Evolutionary conservation across 2,888 invertebrate species (phyloP), one percentile per base, ranked within the genome.

Genomic region (Acleris holmiana): DNA sequence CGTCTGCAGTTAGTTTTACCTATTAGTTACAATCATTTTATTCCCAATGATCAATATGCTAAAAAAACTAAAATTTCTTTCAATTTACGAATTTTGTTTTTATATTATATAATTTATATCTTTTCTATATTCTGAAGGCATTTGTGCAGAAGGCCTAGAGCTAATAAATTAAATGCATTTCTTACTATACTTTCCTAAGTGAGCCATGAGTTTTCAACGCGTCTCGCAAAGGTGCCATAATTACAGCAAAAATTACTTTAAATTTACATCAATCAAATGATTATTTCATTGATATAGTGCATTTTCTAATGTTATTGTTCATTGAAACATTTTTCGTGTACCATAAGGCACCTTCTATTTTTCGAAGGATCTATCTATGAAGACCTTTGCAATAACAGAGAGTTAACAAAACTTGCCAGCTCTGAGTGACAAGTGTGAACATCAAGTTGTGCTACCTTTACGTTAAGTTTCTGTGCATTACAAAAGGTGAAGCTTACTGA

Each of bases 401-500:
- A 35, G 10, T 35, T 35, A 4, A 13, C 35, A 3, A 35, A 35
- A 35, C 35, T 29, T 35, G 13, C 35, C 35, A 35, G 35, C 3
- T 10, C 35, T 35, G 35, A 35, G 35, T 4, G 6, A 13, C 35
- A 8, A 35, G 35, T 35, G 35, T 13, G 13, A 13, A 29, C 29
- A 29, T 29, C 29, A 29, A 29, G 29, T 10, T 35, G 35, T 29
- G 29, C 29, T 29, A 8, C 29, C 10, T 35, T 35, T 46, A 56
- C 66, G 64, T 59, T 70, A 66, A 72, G 73, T 78, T 78, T 71
- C 68, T 79, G 86, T 88, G 89, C 87, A 83, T 76, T 86, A 85
- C 76, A 84, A 83, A 82, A 79, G 68, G 76, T 82, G 79, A 72
- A 72, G 73, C 75, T 81, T 81, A 80, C 68, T 69, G 61, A 70